A percentile compares a stretch with the other conserved stretches of the same genome.
phyloP scores from a whole-genome alignment of 2,113 vertebrate species.

The Pseudois nayaur region DNA sequence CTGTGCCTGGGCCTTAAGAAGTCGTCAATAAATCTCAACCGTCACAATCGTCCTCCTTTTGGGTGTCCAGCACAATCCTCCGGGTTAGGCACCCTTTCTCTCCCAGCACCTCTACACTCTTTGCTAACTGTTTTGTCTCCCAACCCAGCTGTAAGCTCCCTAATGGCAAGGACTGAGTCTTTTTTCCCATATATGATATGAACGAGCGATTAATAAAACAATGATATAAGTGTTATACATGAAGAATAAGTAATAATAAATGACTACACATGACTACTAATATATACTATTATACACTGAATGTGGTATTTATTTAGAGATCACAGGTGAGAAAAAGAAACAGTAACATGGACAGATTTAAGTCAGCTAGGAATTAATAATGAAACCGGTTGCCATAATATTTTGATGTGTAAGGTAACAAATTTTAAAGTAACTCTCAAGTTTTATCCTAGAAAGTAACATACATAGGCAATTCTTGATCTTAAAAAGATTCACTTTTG shows the following conservation, averaged over 20 bases:
- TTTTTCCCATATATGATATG: not conserved
- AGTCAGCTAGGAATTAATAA: not conserved
- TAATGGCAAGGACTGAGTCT: not conserved
- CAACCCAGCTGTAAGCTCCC: not conserved
- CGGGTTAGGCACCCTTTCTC: not conserved
- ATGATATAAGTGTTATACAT: not conserved
- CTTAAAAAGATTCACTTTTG: slow-evolving; percentile 6
- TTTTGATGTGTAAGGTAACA: not conserved
- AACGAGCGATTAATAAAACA: not conserved
- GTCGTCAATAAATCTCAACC: not conserved
- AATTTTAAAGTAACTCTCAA: not conserved
- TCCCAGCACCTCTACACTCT: not conserved
- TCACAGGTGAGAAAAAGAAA: not conserved
- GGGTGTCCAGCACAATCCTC: not conserved
- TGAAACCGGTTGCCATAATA: not conserved
- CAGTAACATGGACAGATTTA: not conserved
- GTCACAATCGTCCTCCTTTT: not conserved
- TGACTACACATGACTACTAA: not conserved
- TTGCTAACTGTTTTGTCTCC: not conserved
- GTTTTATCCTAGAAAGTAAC: not conserved
- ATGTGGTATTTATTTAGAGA: not conserved
- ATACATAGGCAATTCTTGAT: not conserved
- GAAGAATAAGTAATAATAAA: not conserved
- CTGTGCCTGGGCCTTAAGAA: not conserved
- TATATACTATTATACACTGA: not conserved